Conservation (phyloP, 2,888 invertebrate species). For the Archaeoteleia sp. region DNA sequence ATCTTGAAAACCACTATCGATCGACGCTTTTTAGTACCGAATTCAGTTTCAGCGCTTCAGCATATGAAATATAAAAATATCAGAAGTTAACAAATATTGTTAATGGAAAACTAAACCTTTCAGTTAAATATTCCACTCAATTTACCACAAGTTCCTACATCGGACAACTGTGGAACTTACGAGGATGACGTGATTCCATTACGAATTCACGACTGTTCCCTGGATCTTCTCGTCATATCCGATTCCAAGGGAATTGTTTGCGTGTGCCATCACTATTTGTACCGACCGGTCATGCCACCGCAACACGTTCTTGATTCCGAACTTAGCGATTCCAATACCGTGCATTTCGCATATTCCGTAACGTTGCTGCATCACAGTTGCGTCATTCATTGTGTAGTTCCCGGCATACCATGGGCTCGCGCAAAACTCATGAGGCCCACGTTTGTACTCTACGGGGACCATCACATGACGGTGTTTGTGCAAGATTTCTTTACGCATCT, state of each 20-base stretch:
- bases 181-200: constrained; percentile 89
- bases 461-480: constrained; percentile 88
- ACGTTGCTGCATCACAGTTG: constrained; percentile 89
- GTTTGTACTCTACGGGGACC: constrained; percentile 85
- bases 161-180: constrained; percentile 81
- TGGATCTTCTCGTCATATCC: constrained; percentile 87
- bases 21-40: too few species aligned
- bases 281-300: constrained; percentile 80
- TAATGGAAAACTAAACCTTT: constrained; percentile 60
- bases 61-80: too few species aligned
- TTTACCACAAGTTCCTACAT: constrained; percentile 82
- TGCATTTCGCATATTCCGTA: constrained; percentile 90
- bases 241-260: constrained; percentile 84
- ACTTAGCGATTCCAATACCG: constrained; percentile 78
- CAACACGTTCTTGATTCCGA: constrained; percentile 69
- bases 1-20: too few species aligned
- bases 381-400: constrained; percentile 88
- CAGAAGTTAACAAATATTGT: too few species aligned
- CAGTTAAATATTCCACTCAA: constrained; percentile 90
- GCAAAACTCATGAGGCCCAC: constrained; percentile 86
- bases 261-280: constrained; percentile 89
- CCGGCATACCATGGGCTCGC: constrained; percentile 86
- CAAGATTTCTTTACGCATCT: constrained; percentile 90
- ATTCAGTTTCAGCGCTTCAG: too few species aligned
- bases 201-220: constrained; percentile 86